Conservation (phyloP, 2,113 vertebrate species). For the Tamias sibiricus region DNA sequence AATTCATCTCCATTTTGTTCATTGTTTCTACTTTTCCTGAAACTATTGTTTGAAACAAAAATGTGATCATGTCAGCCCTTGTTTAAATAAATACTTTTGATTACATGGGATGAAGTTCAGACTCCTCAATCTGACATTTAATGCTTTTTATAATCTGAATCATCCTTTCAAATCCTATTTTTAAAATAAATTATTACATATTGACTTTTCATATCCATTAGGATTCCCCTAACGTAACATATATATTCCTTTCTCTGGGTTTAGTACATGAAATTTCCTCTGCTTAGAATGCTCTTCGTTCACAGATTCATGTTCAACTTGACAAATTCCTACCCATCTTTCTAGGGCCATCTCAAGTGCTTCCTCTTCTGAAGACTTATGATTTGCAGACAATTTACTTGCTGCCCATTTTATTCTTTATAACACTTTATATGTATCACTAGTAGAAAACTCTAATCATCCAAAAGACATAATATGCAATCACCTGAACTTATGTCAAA, state of each 20-base stretch:
- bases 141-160: conserved; percentile 24
- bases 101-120: neutral
- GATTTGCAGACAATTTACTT: neutral
- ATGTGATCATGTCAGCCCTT: neutral
- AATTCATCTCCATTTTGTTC: neutral
- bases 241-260: neutral
- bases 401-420: neutral
- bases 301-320: neutral
- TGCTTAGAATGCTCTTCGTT: neutral
- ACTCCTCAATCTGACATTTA: neutral
- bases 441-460: neutral
- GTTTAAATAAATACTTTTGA: conserved; percentile 21
- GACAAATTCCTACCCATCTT: conserved; percentile 16
- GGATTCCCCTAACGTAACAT: neutral
- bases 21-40: conserved; percentile 16
- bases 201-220: neutral
- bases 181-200: neutral
- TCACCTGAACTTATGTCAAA: neutral
- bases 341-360: neutral
- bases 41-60: conserved; percentile 24
- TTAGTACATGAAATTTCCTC: conserved; percentile 5
- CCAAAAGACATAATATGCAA: neutral
- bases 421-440: neutral
- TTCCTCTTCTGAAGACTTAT: neutral
- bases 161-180: neutral